These are phyloP conservation scores for Xylocopa sonorina DNA, from an alignment of 1,140 invertebrate species.

Conservation along the genomic window DNA sequence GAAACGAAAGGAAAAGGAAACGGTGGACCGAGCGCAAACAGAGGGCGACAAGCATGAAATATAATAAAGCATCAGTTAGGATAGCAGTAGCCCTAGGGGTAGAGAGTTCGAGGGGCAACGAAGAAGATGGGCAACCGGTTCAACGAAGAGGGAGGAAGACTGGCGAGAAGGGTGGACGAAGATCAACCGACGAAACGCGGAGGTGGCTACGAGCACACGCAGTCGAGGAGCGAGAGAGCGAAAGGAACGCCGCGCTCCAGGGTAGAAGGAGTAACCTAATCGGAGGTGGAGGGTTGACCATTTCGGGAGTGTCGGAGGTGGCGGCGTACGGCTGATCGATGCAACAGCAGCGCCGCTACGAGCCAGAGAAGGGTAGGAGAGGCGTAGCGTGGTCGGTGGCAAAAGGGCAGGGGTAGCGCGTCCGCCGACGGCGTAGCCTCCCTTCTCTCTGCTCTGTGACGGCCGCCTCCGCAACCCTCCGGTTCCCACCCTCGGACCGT, in stretches of 20 bases:
- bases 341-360: constrained; percentile 75
- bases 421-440: constrained; percentile 17
- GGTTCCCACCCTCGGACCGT: constrained; percentile 47
- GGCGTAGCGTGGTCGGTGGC: constrained; percentile 47
- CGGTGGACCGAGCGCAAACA: constrained; percentile 7
- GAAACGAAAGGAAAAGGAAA: background rate
- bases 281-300: constrained; percentile 61
- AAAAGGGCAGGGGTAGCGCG: constrained; percentile 22
- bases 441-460: constrained; percentile 3
- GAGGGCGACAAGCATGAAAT: background rate
- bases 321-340: constrained; percentile 78
- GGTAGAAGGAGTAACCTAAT: background rate
- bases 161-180: constrained; percentile 21
- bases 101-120: background rate
- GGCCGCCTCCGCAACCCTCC: constrained; percentile 34
- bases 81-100: background rate
- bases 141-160: background rate
- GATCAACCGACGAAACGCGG: constrained; percentile 35
- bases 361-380: constrained; percentile 62
- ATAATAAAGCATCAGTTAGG: constrained; percentile 50
- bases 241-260: too few relatives aligned
- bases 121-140: background rate
- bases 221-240: background rate
- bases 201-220: constrained; percentile 33
- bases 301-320: constrained; percentile 69